These are phyloP conservation scores for Drosophila subobscura DNA, from an alignment of 1,140 invertebrate genomes.

Conservation along the genomic window DNA sequence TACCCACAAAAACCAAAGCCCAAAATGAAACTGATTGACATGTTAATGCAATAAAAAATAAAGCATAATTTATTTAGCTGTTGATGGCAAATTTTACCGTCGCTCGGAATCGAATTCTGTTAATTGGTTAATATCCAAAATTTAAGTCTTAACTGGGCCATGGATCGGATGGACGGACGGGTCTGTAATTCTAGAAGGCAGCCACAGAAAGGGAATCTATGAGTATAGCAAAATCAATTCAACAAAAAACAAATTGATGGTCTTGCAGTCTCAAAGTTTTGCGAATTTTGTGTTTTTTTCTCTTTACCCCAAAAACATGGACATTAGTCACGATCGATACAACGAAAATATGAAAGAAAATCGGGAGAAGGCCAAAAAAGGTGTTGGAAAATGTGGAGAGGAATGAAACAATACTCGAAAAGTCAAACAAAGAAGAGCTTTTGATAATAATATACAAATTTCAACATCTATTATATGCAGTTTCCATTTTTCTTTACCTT, in stretches of 20 bases:
- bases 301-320: background rate
- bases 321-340: conserved; percentile 9
- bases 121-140: conserved; percentile 56
- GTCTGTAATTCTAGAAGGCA: conserved; percentile 50
- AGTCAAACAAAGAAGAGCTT: conserved; percentile 51
- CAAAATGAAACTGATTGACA: conserved; percentile 56
- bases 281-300: conserved; percentile 10
- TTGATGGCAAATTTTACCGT: conserved; percentile 52
- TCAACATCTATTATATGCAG: conserved; percentile 18
- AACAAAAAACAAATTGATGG: conserved; percentile 5
- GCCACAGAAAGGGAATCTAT: background rate
- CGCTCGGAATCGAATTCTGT: conserved; percentile 59
- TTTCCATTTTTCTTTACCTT: background rate
- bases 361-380: background rate
- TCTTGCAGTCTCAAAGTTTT: conserved; percentile 34
- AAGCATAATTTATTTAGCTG: conserved; percentile 48
- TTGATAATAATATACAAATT: conserved; percentile 5
- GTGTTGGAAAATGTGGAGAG: no score
- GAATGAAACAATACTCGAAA: conserved; percentile 5
- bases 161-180: conserved; percentile 15
- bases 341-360: background rate
- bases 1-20: conserved; percentile 18
- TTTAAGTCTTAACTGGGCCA: conserved; percentile 63
- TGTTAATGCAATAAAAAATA: conserved; percentile 28
- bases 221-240: background rate